Percentiles rank a stretch among this genome's conserved stretches.
These are phyloP conservation scores for Drosophila subpulchrella DNA, from an alignment of 1,140 invertebrate genomes.

Conservation along the genomic window DNA sequence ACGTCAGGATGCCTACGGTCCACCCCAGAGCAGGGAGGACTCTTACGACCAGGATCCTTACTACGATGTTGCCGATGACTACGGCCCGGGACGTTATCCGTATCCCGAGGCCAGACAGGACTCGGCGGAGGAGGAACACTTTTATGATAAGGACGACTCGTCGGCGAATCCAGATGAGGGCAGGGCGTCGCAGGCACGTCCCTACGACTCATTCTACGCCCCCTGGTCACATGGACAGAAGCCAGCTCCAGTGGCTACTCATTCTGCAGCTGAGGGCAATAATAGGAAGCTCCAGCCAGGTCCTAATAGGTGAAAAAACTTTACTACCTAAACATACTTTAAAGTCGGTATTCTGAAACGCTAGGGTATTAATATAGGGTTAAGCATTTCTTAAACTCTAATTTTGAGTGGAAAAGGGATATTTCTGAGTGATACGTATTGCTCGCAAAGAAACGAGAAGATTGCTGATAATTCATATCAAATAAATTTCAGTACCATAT, in stretches of 20 bases:
- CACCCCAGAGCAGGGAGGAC: conserved; percentile 43
- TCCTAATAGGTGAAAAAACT: conserved; percentile 43
- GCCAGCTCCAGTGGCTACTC: conserved; percentile 26
- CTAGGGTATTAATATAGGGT: too few species aligned
- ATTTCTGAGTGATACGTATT: too few species aligned
- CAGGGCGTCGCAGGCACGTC: conserved; percentile 40
- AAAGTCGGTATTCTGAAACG: too few species aligned
- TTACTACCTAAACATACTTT: too few species aligned
- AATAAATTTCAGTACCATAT: not conserved
- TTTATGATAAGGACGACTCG: conserved; percentile 7
- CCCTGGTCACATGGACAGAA: conserved; percentile 46
- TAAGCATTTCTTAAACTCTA: too few species aligned
- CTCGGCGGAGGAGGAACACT: conserved; percentile 19
- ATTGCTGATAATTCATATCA: conserved; percentile 5
- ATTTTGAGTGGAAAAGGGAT: too few species aligned
- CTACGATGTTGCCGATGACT: conserved; percentile 54
- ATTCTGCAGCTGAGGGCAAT: conserved; percentile 21
- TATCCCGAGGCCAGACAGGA: conserved; percentile 18
- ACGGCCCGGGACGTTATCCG: conserved; percentile 22
- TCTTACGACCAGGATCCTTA: conserved; percentile 47
- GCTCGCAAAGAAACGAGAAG: not conserved
- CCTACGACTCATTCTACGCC: conserved; percentile 54
- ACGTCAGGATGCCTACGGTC: conserved; percentile 52
- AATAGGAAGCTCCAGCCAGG: conserved; percentile 56
- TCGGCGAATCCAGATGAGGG: conserved; percentile 27